Conservation (phyloP, 2,797 vertebrate species). For the Linurgus olivaceus region DNA sequence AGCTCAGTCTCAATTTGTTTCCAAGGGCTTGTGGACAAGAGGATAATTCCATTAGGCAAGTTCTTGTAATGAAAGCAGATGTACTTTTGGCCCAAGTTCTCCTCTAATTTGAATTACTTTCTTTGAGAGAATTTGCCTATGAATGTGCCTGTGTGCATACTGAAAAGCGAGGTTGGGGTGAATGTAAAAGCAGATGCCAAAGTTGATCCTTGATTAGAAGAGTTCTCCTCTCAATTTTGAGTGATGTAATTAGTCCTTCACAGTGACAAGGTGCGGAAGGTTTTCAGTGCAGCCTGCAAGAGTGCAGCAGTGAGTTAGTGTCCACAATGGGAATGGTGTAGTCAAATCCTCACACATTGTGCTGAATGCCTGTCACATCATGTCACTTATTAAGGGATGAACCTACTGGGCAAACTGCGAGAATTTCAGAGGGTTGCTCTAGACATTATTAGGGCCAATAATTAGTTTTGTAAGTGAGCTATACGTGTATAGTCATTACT, state of each 20-base stretch:
- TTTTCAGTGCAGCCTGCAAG: background rate
- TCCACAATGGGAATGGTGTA: background rate
- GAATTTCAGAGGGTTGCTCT: background rate
- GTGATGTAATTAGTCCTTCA: background rate
- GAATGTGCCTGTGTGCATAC: background rate
- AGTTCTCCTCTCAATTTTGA: constrained; percentile 2
- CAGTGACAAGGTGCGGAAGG: background rate
- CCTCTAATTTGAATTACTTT: background rate
- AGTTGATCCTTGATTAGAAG: constrained; percentile 15
- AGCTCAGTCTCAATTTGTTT: background rate
- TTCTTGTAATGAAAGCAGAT: background rate
- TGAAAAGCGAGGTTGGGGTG: background rate
- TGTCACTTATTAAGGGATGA: background rate
- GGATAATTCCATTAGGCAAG: background rate
- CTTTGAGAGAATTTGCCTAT: background rate
- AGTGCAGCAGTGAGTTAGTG: background rate
- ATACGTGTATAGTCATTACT: background rate
- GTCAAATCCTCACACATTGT: rapidly evolving
- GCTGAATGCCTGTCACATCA: background rate
- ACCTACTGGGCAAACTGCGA: background rate
- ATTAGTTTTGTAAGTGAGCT: background rate
- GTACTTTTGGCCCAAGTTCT: background rate
- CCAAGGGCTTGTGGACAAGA: background rate
- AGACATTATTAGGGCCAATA: background rate
- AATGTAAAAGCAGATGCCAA: constrained; percentile 2